Conservation (phyloP, 2,888 invertebrate genomes). For the Linyphia triangularis region DNA sequence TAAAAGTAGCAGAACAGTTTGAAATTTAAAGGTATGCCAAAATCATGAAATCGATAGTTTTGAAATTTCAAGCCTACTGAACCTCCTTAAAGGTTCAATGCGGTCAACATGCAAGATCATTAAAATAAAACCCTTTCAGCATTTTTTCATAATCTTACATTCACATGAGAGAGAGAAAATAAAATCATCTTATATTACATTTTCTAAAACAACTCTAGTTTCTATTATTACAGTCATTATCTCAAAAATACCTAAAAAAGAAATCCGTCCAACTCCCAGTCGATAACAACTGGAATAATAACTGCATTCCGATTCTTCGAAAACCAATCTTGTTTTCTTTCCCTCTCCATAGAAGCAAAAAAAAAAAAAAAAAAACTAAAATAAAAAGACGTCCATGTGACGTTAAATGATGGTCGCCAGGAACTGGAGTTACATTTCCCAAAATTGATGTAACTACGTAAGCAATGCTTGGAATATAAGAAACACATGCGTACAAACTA, state of each 20-base stretch:
- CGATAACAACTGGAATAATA: conserved; percentile 29
- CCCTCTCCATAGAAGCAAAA: neutral
- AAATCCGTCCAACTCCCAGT: conserved; percentile 15
- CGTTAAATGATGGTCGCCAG: conserved; percentile 8
- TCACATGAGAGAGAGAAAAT: too few species aligned
- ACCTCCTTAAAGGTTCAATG: too few species aligned
- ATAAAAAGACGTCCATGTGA: conserved; percentile 27
- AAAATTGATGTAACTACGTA: conserved; percentile 37
- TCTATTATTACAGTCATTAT: too few species aligned
- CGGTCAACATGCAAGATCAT: too few species aligned
- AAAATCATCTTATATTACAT: too few species aligned
- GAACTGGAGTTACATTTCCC: conserved; percentile 9
- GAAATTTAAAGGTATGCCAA: too few species aligned
- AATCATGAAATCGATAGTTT: too few species aligned
- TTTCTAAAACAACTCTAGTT: too few species aligned
- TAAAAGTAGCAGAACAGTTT: too few species aligned
- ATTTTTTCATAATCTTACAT: too few species aligned
- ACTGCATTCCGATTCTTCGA: conserved; percentile 5
- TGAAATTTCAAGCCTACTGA: too few species aligned
- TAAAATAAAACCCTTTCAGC: too few species aligned
- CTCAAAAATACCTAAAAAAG: neutral
- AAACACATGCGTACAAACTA: conserved; percentile 17
- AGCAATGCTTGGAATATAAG: neutral
- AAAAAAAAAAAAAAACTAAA: neutral
- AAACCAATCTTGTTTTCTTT: conserved; percentile 24